A percentile compares a stretch with the other conserved stretches of the same genome.
Conservation (phyloP, 1,140 invertebrate genomes). For the Tetragonula clypearis region DNA sequence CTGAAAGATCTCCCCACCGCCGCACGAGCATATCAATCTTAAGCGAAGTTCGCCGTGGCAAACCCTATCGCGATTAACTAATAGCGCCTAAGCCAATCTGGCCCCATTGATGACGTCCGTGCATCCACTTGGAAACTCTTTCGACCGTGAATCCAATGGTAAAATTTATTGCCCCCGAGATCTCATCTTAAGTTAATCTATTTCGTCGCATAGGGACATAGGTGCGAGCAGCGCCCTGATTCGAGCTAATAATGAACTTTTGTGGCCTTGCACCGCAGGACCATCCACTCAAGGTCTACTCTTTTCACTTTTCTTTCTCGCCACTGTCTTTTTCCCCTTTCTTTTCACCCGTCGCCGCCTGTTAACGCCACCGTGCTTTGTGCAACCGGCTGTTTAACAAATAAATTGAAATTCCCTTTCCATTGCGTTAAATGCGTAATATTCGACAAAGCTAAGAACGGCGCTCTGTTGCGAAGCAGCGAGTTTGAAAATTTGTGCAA, state of each 20-base stretch:
- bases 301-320: background rate
- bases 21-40: constrained; percentile 42
- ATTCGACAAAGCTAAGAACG: too few relatives aligned
- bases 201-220: background rate
- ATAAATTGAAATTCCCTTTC: background rate
- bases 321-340: background rate
- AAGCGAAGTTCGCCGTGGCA: constrained; percentile 30
- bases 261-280: background rate
- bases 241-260: background rate
- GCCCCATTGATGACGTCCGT: constrained; percentile 5
- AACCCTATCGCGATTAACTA: constrained; percentile 44
- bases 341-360: background rate
- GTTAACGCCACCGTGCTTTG: background rate
- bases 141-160: background rate
- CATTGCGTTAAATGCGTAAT: background rate
- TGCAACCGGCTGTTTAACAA: background rate
- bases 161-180: background rate
- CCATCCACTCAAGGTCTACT: background rate
- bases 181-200: background rate
- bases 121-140: background rate
- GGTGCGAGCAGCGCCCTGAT: background rate
- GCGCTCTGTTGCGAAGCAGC: too few relatives aligned
- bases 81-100: constrained; percentile 40
- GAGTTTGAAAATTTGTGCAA: too few relatives aligned
- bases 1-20: background rate